These are phyloP conservation scores for Notodonta dromedarius DNA, from an alignment of 2,888 invertebrate species.

Conservation along the genomic window DNA sequence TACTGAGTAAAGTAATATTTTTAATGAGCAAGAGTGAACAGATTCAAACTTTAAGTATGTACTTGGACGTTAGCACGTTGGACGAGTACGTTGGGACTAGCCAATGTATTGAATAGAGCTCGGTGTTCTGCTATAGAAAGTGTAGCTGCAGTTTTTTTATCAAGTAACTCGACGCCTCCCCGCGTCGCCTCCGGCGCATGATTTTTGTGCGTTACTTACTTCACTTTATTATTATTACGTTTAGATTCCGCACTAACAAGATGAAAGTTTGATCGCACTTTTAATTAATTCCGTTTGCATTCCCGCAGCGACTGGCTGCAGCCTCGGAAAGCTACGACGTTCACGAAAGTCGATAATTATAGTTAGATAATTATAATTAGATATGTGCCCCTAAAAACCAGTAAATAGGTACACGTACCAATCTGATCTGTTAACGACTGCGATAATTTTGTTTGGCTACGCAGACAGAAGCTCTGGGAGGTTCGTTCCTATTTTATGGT, in stretches of 20 bases:
- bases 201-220: conserved; percentile 68
- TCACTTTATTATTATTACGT: conserved; percentile 65
- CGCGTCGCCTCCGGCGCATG: conserved; percentile 46
- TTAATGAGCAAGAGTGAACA: too few relatives aligned
- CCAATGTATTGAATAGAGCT: too few relatives aligned
- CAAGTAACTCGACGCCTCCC: conserved; percentile 55
- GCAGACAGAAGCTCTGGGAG: neutral
- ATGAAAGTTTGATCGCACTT: conserved; percentile 76
- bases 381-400: conserved; percentile 9
- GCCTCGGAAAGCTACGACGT: conserved; percentile 20
- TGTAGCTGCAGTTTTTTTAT: conserved; percentile 62
- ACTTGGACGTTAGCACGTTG: too few relatives aligned
- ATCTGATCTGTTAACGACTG: neutral
- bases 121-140: conserved; percentile 60
- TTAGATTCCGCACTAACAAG: conserved; percentile 71
- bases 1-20: too few relatives aligned
- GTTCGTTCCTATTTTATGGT: too few relatives aligned
- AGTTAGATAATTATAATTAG: too few relatives aligned
- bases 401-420: neutral
- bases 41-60: too few relatives aligned
- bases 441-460: neutral
- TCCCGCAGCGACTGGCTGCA: conserved; percentile 46
- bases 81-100: too few relatives aligned
- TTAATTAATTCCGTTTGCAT: conserved; percentile 64
- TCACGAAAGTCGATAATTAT: conserved; percentile 43